These are phyloP conservation scores for Gracilinanus agilis DNA, from an alignment of 2,113 vertebrate species.

Conservation along the genomic window DNA sequence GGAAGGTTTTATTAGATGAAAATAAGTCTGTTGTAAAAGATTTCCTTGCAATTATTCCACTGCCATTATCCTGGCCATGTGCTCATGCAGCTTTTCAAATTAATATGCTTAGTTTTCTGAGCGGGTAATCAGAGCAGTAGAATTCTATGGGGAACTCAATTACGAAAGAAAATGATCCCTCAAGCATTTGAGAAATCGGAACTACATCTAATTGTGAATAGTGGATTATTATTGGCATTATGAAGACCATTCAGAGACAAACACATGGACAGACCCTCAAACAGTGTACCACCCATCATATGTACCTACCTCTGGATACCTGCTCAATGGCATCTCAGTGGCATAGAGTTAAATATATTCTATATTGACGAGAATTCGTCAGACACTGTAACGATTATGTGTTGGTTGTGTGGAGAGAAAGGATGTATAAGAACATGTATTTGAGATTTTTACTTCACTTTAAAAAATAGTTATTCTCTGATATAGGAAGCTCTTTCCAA, in stretches of 20 bases:
- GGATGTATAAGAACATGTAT: background rate
- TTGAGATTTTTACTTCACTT: background rate
- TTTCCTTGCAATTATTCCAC: slow-evolving; percentile 85
- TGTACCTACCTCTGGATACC: slow-evolving; percentile 14
- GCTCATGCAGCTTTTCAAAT: slow-evolving; percentile 85
- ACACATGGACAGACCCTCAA: slow-evolving; percentile 58
- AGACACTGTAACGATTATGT: background rate
- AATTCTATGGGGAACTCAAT: slow-evolving; percentile 84
- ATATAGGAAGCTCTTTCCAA: background rate
- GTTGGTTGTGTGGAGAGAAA: background rate
- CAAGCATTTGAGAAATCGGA: slow-evolving; percentile 82
- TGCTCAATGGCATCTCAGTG: slow-evolving; percentile 30
- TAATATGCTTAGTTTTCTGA: slow-evolving; percentile 84
- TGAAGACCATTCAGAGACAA: slow-evolving; percentile 72
- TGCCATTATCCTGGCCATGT: slow-evolving; percentile 81
- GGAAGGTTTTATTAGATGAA: slow-evolving; percentile 87
- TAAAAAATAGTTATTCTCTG: background rate
- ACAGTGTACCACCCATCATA: slow-evolving; percentile 2
- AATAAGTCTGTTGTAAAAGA: slow-evolving; percentile 87
- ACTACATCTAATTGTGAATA: slow-evolving; percentile 83
- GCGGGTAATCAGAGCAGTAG: slow-evolving; percentile 80
- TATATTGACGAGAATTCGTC: slow-evolving; percentile 10
- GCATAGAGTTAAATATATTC: slow-evolving; percentile 32
- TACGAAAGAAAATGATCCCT: slow-evolving; percentile 86
- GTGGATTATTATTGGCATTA: slow-evolving; percentile 82